Evolutionary conservation across 1,140 invertebrate genomes (phyloP).

Genomic region (Tenebrio molitor): DNA sequence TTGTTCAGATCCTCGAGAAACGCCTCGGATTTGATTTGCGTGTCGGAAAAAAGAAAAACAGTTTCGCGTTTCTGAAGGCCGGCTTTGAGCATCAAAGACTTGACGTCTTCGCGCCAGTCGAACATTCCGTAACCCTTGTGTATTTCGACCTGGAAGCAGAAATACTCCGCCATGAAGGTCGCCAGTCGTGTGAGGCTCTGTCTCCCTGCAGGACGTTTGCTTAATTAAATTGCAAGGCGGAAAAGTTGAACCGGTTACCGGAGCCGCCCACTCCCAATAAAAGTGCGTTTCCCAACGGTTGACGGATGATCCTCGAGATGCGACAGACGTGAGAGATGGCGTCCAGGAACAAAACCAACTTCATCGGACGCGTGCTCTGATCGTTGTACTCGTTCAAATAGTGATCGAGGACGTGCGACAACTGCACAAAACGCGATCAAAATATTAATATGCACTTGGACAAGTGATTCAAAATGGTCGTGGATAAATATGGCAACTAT

Average conservation of each 20-base stretch:
- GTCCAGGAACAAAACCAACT: conserved; percentile 78
- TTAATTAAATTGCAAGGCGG: neutral
- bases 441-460: neutral
- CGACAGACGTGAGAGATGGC: conserved; percentile 78
- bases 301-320: conserved; percentile 75
- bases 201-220: conserved; percentile 67
- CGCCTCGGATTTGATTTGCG: conserved; percentile 74
- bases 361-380: conserved; percentile 77
- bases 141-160: conserved; percentile 72
- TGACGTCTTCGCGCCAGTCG: conserved; percentile 78
- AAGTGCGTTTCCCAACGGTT: conserved; percentile 73
- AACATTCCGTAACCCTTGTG: conserved; percentile 67
- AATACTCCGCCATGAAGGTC: conserved; percentile 73
- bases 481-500: too few relatives aligned
- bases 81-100: conserved; percentile 72
- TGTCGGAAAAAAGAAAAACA: conserved; percentile 80
- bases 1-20: conserved; percentile 81
- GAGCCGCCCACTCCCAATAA: conserved; percentile 78
- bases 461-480: too few relatives aligned
- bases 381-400: conserved; percentile 79
- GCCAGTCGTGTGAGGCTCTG: conserved; percentile 77
- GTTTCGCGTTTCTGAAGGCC: conserved; percentile 71
- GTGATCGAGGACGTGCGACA: conserved; percentile 64
- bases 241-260: conserved; percentile 61
- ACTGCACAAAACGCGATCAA: conserved; percentile 48